Percentiles rank a stretch among this genome's conserved stretches.
Evolutionary conservation across 2,888 invertebrate genomes (phyloP).

Genomic region (Cyclophora albipunctata): DNA sequence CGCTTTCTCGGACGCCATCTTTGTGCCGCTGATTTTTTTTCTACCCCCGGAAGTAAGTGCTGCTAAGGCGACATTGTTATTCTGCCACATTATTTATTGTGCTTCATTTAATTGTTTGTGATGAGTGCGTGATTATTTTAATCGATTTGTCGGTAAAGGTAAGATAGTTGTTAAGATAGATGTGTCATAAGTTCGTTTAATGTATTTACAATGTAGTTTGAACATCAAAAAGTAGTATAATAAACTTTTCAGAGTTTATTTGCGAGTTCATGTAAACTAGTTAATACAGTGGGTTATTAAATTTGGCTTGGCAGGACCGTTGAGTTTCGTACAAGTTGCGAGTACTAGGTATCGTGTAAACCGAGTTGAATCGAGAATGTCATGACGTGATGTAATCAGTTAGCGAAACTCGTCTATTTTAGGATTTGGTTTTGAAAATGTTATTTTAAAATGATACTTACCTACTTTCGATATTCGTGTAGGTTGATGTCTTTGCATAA

Average conservation of each 20-base stretch:
- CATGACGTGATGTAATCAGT: constrained; percentile 56
- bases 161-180: constrained; percentile 12
- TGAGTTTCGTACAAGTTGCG: constrained; percentile 45
- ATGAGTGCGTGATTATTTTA: constrained; percentile 7
- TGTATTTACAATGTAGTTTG: constrained; percentile 6
- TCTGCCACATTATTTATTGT: constrained; percentile 16
- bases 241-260: constrained; percentile 28
- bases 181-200: neutral
- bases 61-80: constrained; percentile 32
- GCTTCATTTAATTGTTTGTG: constrained; percentile 7
- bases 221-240: constrained; percentile 1
- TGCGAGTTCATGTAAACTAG: constrained; percentile 32
- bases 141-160: constrained; percentile 17
- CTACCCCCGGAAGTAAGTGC: constrained; percentile 56
- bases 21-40: constrained; percentile 33
- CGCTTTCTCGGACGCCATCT: constrained; percentile 50
- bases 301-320: constrained; percentile 55
- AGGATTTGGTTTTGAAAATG: constrained; percentile 40
- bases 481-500: constrained; percentile 18
- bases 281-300: constrained; percentile 52
- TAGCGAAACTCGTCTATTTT: constrained; percentile 57
- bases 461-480: constrained; percentile 24
- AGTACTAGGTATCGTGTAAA: constrained; percentile 39
- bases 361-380: constrained; percentile 47
- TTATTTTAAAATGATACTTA: constrained; percentile 42